Evolutionary conservation across 1,140 invertebrate species (phyloP).

Genomic region (Plectrocnemia conspersa): DNA sequence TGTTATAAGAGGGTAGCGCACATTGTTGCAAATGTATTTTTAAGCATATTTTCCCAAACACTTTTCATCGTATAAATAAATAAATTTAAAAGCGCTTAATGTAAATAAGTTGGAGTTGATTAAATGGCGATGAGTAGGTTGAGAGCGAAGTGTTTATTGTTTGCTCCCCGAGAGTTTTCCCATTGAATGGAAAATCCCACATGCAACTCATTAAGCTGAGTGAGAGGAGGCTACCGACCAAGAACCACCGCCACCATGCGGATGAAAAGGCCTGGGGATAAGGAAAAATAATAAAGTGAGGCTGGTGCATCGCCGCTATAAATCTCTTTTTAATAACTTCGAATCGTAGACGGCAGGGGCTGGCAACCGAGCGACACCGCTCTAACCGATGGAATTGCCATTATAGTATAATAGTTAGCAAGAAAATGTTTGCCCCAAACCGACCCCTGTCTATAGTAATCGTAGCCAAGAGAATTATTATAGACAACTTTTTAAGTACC

Average conservation of each 20-base stretch:
- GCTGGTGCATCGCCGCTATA: constrained; percentile 26
- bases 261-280: constrained; percentile 14
- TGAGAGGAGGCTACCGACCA: constrained; percentile 16
- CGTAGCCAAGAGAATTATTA: too few relatives aligned
- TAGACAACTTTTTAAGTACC: too few relatives aligned
- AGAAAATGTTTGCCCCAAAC: too few relatives aligned
- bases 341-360: constrained; percentile 15
- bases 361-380: not conserved
- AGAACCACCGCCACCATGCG: too few relatives aligned
- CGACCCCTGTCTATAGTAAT: too few relatives aligned
- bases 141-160: constrained; percentile 17
- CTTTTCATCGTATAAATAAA: too few relatives aligned
- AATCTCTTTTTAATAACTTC: constrained; percentile 36
- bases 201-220: constrained; percentile 33
- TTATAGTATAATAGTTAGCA: too few relatives aligned
- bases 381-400: too few relatives aligned
- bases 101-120: constrained; percentile 6
- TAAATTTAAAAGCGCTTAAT: too few relatives aligned
- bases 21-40: too few relatives aligned
- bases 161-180: constrained; percentile 10
- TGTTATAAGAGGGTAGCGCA: too few relatives aligned
- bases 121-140: not conserved
- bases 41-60: too few relatives aligned
- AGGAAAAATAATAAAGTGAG: constrained; percentile 33
- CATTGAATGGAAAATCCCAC: constrained; percentile 23